Evolutionary conservation across 2,113 vertebrate genomes (phyloP).

Genomic region (Phyllopteryx taeniolatus): DNA sequence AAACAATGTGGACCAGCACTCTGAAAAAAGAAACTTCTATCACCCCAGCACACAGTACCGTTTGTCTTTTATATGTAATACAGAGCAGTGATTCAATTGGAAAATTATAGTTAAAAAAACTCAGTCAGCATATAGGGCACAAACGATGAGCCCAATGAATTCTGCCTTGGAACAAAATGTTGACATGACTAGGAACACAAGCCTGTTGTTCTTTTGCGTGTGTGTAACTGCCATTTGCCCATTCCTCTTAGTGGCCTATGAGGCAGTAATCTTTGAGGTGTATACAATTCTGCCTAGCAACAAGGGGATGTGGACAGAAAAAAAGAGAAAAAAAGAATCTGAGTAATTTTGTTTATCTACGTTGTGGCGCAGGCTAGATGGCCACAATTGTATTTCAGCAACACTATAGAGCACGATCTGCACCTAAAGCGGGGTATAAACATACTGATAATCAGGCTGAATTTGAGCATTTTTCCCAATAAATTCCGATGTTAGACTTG

Average conservation of each 20-base stretch:
- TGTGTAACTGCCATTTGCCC: neutral
- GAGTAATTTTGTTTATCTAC: neutral
- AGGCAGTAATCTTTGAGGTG: too few species aligned
- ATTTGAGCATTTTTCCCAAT: neutral
- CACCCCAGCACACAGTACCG: neutral
- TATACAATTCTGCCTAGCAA: too few species aligned
- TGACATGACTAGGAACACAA: neutral
- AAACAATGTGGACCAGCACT: slow-evolving; percentile 88
- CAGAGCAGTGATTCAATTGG: neutral
- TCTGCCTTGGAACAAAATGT: neutral
- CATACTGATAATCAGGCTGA: neutral
- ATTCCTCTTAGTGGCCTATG: too few species aligned
- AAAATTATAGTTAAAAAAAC: neutral
- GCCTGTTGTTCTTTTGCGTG: neutral
- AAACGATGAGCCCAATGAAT: neutral
- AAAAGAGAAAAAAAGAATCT: neutral
- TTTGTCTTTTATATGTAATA: neutral
- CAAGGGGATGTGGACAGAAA: too few species aligned
- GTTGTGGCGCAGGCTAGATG: neutral
- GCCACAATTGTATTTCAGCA: neutral
- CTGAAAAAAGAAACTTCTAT: slow-evolving; percentile 63
- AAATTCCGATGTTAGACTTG: neutral
- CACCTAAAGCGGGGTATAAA: neutral
- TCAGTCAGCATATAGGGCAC: neutral
- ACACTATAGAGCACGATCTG: neutral